Evolutionary conservation across 2,113 vertebrate genomes (phyloP).

Genomic region (Xiphophorus hellerii): DNA sequence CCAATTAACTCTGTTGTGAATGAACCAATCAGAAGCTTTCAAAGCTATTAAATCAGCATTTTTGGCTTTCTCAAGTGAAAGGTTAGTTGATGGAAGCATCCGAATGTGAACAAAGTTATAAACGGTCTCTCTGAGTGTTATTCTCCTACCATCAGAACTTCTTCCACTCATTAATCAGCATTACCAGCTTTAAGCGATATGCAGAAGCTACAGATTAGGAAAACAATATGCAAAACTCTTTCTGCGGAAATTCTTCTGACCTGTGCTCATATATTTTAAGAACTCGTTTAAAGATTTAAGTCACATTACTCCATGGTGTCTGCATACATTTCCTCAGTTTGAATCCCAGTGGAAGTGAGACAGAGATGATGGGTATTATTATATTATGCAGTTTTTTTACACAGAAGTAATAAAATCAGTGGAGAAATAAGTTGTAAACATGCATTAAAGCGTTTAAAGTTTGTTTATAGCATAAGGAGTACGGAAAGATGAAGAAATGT

Average conservation of each 20-base stretch:
- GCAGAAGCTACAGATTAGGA: slow-evolving; percentile 16
- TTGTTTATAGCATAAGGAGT: slow-evolving; percentile 54
- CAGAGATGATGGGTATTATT: slow-evolving; percentile 6
- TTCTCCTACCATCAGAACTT: background rate
- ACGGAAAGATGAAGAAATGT: slow-evolving; percentile 42
- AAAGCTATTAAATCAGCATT: no score
- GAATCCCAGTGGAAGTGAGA: slow-evolving; percentile 18
- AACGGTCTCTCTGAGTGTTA: background rate
- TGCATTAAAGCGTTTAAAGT: slow-evolving; percentile 58
- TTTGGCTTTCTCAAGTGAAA: no score
- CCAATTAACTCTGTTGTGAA: no score
- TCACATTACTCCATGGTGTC: slow-evolving; percentile 37
- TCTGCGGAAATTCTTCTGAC: slow-evolving; percentile 46
- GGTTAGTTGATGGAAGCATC: no score
- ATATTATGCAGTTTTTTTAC: no score
- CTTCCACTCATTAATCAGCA: background rate
- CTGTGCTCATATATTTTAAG: slow-evolving; percentile 15
- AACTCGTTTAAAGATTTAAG: slow-evolving; percentile 31
- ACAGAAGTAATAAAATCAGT: background rate
- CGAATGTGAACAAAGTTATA: no score
- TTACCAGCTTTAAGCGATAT: slow-evolving; percentile 38
- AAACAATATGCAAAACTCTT: slow-evolving; percentile 56
- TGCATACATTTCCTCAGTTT: slow-evolving; percentile 14
- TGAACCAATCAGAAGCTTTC: no score
- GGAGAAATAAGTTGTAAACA: slow-evolving; percentile 52